Evolutionary conservation across 2,888 invertebrate species (phyloP).

Genomic region (Pandemis corylana): DNA sequence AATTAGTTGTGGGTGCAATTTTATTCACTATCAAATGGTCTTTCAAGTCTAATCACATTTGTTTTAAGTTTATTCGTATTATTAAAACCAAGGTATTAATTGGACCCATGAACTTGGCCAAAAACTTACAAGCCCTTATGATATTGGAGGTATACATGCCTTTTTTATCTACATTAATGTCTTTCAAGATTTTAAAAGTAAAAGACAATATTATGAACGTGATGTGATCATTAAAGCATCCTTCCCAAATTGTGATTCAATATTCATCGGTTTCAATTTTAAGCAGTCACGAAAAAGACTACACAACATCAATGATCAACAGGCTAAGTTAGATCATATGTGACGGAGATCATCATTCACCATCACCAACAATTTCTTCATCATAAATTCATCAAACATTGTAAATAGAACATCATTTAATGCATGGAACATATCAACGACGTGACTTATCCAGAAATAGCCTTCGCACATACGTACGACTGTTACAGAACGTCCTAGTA

Average conservation of each 20-base stretch:
- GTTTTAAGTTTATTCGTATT: too few species aligned
- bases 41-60: not conserved
- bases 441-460: slow-evolving; percentile 38
- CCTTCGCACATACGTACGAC: slow-evolving; percentile 26
- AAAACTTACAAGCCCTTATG: too few species aligned
- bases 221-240: not conserved
- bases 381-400: slow-evolving; percentile 36
- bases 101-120: too few species aligned
- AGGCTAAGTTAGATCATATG: not conserved
- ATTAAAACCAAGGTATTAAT: too few species aligned
- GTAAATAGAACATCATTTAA: slow-evolving; percentile 35
- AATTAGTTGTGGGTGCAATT: not conserved
- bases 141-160: too few species aligned
- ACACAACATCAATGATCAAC: not conserved
- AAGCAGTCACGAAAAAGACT: too few species aligned
- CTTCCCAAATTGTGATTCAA: not conserved
- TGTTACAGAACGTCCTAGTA: slow-evolving; percentile 19
- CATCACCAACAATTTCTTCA: slow-evolving; percentile 2
- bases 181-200: too few species aligned
- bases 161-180: too few species aligned
- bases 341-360: not conserved
- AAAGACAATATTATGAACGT: too few species aligned
- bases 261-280: not conserved
- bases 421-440: slow-evolving; percentile 36
- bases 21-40: not conserved